Percentiles rank a stretch among this genome's conserved stretches.
phyloP scores from a whole-genome alignment of 1,140 invertebrate species.

The Drosophila takahashii region DNA sequence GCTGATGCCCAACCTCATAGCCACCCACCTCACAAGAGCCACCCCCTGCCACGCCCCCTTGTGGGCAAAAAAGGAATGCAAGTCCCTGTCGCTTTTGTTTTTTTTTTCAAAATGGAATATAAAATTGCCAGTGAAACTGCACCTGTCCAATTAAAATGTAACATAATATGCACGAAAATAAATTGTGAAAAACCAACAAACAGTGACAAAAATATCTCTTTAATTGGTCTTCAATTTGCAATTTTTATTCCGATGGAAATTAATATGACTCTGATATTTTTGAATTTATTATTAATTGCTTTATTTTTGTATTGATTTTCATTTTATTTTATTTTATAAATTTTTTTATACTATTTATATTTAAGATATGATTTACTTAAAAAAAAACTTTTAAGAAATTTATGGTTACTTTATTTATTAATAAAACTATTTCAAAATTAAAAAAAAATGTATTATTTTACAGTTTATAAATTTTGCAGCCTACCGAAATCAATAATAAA shows the following conservation, averaged over 20 bases:
- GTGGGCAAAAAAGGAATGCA: conserved; percentile 17
- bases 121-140: conserved; percentile 62
- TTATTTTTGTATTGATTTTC: not conserved
- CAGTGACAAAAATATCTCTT: conserved; percentile 11
- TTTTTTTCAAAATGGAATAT: conserved; percentile 53
- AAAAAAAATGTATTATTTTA: not conserved
- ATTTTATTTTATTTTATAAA: too few species aligned
- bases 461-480: not conserved
- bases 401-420: not conserved
- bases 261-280: too few species aligned
- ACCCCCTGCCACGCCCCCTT: conserved; percentile 16
- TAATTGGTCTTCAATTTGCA: conserved; percentile 1
- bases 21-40: not conserved
- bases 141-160: conserved; percentile 58
- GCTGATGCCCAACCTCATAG: conserved; percentile 6
- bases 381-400: too few species aligned
- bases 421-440: not conserved
- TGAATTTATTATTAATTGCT: too few species aligned
- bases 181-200: conserved; percentile 13
- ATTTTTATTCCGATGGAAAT: not conserved
- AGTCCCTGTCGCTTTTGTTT: conserved; percentile 29
- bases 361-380: too few species aligned
- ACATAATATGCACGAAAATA: conserved; percentile 29
- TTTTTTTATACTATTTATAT: too few species aligned
- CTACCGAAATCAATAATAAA: conserved; percentile 37